Evolutionary conservation across 2,888 invertebrate genomes (phyloP).

Genomic region (Eupithecia centaureata): DNA sequence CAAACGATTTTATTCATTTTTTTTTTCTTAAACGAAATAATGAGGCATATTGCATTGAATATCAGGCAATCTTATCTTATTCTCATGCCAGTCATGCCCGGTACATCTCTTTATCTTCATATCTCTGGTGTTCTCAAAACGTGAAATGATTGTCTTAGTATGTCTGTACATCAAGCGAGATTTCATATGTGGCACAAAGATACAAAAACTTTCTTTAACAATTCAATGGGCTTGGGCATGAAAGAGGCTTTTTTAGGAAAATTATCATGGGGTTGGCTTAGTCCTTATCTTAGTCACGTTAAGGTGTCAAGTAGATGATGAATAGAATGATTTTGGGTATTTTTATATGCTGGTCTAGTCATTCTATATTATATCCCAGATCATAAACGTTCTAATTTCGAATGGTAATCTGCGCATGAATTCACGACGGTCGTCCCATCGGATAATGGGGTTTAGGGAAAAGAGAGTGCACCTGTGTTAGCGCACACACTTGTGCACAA

Average conservation of each 20-base stretch:
- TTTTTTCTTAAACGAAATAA: not conserved
- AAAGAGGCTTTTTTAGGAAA: not conserved
- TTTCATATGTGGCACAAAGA: conserved; percentile 4
- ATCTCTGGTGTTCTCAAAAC: conserved; percentile 15
- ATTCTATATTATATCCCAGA: not conserved
- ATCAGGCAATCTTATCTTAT: conserved; percentile 11
- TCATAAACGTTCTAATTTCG: not conserved
- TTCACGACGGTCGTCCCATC: too few relatives aligned
- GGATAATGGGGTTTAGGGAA: too few relatives aligned
- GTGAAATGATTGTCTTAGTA: conserved; percentile 3
- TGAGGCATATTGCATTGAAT: conserved; percentile 3
- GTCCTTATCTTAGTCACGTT: not conserved
- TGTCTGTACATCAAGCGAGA: conserved; percentile 3
- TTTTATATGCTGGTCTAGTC: too few relatives aligned
- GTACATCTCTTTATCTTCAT: conserved; percentile 9
- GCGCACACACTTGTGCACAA: too few relatives aligned
- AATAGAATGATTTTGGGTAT: too few relatives aligned
- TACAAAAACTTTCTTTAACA: not conserved
- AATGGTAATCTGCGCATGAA: too few relatives aligned
- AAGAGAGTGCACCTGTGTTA: not conserved
- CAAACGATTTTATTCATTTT: not conserved
- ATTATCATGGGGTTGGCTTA: not conserved
- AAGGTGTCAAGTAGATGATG: not conserved
- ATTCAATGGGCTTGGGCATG: not conserved
- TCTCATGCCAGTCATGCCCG: conserved; percentile 15